A percentile compares a stretch with the other conserved stretches of the same genome.
These are phyloP conservation scores for Lucilia sericata DNA, from an alignment of 1,140 invertebrate species.

Conservation along the genomic window DNA sequence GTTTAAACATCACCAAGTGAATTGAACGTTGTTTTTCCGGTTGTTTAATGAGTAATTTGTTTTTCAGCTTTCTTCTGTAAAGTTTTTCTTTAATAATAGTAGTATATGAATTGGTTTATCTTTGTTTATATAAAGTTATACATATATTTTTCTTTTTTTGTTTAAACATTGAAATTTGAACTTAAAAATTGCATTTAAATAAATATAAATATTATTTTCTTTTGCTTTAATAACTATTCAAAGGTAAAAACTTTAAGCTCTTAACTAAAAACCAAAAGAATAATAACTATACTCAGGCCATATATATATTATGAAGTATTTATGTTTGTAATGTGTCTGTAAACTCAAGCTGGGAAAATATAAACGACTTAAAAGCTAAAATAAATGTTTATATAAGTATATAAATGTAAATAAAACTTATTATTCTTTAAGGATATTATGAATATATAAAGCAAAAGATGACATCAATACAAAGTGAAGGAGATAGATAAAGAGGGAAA, in stretches of 20 bases:
- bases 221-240: background rate
- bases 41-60: slow-evolving; percentile 26
- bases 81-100: slow-evolving; percentile 33
- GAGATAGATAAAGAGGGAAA: background rate
- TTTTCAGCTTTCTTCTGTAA: background rate
- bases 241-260: slow-evolving; percentile 23
- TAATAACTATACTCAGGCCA: background rate
- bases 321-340: slow-evolving; percentile 6
- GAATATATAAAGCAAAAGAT: background rate
- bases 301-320: background rate
- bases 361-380: slow-evolving; percentile 9
- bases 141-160: background rate
- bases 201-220: background rate
- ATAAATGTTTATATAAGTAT: background rate
- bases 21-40: slow-evolving; percentile 31
- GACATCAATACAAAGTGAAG: background rate
- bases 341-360: background rate
- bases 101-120: slow-evolving; percentile 35
- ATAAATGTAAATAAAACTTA: background rate
- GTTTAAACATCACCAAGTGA: slow-evolving; percentile 36
- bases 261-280: background rate
- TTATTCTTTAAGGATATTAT: background rate
- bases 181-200: slow-evolving; percentile 22
- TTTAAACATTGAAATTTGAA: slow-evolving; percentile 24
- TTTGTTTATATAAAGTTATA: slow-evolving; percentile 33